phyloP scores from a whole-genome alignment of 2,113 vertebrate genomes.

The Uropsilus gracilis region DNA sequence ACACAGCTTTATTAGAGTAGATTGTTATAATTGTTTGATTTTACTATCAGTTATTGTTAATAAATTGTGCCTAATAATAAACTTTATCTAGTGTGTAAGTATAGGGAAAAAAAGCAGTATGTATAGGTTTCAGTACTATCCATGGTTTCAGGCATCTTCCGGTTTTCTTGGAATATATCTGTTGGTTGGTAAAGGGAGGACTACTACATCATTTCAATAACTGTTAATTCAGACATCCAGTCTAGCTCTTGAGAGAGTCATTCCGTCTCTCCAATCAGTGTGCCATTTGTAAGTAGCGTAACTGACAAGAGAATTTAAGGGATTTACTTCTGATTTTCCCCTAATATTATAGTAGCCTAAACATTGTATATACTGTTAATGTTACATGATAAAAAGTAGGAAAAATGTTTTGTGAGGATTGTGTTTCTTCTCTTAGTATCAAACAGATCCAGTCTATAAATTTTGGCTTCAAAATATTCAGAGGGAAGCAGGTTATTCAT shows the following conservation, averaged over 20 bases:
- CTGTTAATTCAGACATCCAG: conserved; percentile 17
- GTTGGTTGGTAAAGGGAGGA: neutral
- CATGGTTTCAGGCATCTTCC: neutral
- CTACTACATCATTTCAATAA: neutral
- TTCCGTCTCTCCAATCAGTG: neutral
- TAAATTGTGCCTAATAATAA: neutral
- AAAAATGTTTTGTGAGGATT: neutral
- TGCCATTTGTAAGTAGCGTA: conserved; percentile 10
- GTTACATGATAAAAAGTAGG: neutral
- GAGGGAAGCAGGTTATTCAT: conserved; percentile 14
- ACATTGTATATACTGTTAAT: neutral
- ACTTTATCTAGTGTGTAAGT: neutral
- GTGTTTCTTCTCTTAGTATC: neutral
- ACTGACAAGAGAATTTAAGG: conserved; percentile 23
- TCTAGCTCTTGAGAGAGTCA: neutral
- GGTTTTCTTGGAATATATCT: neutral
- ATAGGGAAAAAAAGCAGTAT: neutral
- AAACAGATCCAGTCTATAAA: neutral
- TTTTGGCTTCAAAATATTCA: neutral
- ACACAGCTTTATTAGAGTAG: neutral
- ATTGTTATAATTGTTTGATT: neutral
- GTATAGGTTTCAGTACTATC: neutral
- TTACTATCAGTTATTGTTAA: neutral
- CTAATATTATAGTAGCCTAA: neutral
- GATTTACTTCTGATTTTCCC: neutral